A percentile compares a stretch with the other conserved stretches of the same genome.
Conservation (phyloP, 1,140 invertebrate genomes). For the Nylanderia fulva region DNA sequence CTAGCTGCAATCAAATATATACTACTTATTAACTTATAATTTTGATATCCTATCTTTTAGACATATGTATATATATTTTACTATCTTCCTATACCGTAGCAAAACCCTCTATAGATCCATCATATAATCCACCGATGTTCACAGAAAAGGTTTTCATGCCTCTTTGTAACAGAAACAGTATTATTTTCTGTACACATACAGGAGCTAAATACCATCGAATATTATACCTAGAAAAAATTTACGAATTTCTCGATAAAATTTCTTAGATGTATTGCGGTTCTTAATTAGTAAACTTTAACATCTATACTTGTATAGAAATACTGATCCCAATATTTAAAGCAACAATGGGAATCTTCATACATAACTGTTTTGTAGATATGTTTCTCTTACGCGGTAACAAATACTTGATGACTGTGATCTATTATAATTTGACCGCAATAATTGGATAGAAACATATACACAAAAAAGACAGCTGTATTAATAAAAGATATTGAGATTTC, state of each 20-base stretch:
- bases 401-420: background rate
- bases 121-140: background rate
- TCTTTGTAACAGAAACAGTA: slow-evolving; percentile 24
- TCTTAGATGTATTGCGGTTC: too few species aligned
- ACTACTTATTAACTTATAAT: background rate
- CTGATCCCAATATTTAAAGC: too few species aligned
- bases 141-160: background rate
- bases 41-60: background rate
- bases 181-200: slow-evolving; percentile 2
- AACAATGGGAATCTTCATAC: too few species aligned
- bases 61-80: background rate
- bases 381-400: slow-evolving; percentile 5
- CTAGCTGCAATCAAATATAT: background rate
- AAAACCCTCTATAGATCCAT: background rate
- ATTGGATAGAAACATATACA: slow-evolving; percentile 18
- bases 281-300: background rate
- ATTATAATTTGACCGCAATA: background rate
- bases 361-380: background rate
- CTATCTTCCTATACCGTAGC: background rate
- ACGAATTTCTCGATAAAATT: background rate
- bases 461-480: background rate
- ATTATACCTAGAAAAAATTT: slow-evolving; percentile 3
- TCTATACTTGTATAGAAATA: background rate
- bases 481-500: background rate
- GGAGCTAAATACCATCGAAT: slow-evolving; percentile 13